phyloP scores from a whole-genome alignment of 2,797 vertebrate species.

The Ceyx erithaca region DNA sequence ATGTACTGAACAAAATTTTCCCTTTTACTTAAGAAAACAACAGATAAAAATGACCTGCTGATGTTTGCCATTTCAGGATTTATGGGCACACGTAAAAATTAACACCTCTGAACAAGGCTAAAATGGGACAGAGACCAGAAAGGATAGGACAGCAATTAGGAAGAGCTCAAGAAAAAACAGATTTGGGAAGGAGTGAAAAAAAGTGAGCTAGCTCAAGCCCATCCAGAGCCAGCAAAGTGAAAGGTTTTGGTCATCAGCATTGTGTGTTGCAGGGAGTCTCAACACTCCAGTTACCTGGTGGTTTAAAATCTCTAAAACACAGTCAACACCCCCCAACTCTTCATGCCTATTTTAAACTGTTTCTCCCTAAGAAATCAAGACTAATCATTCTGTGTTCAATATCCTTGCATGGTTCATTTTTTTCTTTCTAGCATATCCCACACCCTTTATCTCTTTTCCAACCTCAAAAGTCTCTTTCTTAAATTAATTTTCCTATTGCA shows the following conservation, averaged over 20 bases:
- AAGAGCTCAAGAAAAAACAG: neutral
- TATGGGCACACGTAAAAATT: neutral
- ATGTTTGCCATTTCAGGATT: neutral
- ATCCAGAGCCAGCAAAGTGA: neutral
- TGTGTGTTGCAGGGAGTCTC: neutral
- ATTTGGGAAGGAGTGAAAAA: neutral
- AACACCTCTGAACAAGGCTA: neutral
- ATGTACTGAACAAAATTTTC: neutral
- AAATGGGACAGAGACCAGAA: neutral
- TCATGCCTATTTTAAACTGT: neutral
- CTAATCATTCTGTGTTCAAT: neutral
- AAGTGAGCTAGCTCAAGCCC: neutral
- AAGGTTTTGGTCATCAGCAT: neutral
- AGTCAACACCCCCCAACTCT: neutral
- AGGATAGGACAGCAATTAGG: neutral
- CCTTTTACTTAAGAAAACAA: constrained; percentile 8
- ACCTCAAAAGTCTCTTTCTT: neutral
- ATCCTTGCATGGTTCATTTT: neutral
- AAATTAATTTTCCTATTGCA: neutral
- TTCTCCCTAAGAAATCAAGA: neutral
- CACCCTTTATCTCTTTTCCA: neutral
- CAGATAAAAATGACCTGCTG: constrained; percentile 5
- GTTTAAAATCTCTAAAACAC: neutral
- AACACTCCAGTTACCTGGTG: neutral
- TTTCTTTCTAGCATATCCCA: neutral